Percentiles rank a stretch among this genome's conserved stretches.
Evolutionary conservation across 2,113 vertebrate species (phyloP).

Genomic region (Burhinus oedicnemus): DNA sequence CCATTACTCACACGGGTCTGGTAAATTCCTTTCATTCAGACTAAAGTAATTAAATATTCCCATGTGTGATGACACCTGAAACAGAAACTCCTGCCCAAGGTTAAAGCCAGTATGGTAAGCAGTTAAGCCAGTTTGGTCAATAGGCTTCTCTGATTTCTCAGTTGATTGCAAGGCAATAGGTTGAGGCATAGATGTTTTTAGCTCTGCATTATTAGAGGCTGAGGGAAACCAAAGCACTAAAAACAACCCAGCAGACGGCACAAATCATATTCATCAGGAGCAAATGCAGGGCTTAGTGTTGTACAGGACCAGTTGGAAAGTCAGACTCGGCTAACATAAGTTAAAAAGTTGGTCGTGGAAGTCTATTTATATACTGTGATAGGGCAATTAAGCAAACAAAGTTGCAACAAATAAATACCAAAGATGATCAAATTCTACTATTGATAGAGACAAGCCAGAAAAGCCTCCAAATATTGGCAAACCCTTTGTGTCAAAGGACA

Average conservation of each 20-base stretch:
- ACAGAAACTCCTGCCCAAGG: constrained; percentile 1
- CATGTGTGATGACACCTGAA: constrained; percentile 19
- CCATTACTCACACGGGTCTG: background rate
- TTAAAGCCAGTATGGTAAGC: background rate
- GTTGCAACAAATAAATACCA: background rate
- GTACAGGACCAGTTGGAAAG: background rate
- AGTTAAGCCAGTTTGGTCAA: constrained; percentile 3
- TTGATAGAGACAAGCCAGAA: background rate
- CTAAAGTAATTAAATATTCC: constrained; percentile 7
- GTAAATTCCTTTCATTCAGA: constrained; percentile 1
- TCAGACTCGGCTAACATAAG: background rate
- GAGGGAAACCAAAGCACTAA: background rate
- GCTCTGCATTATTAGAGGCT: background rate
- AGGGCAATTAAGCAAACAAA: background rate
- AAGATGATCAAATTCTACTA: background rate
- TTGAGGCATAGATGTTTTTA: background rate
- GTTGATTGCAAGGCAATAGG: background rate
- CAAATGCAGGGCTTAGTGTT: background rate
- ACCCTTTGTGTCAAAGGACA: background rate
- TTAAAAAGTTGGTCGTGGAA: background rate
- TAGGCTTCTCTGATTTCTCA: constrained; percentile 12
- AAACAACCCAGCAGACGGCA: background rate
- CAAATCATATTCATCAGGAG: background rate
- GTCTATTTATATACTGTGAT: background rate
- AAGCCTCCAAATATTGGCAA: background rate